Evolutionary conservation across 2,797 vertebrate species (phyloP).

Genomic region (Lemur catta): DNA sequence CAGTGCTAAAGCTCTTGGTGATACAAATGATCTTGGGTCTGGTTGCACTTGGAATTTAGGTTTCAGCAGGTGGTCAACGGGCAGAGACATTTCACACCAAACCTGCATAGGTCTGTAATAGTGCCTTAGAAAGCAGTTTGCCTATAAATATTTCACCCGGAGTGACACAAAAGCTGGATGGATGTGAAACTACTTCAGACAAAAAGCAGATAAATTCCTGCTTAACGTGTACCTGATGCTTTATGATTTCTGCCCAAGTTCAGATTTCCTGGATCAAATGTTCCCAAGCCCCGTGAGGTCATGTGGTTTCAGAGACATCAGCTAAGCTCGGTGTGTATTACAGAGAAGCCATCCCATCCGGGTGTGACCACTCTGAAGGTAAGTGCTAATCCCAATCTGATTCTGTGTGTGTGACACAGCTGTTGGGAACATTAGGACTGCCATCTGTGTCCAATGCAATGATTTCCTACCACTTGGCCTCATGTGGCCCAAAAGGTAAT

Average conservation of each 20-base stretch:
- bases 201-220: constrained; percentile 75
- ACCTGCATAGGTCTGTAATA: constrained; percentile 39
- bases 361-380: constrained; percentile 59
- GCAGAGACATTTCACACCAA: constrained; percentile 52
- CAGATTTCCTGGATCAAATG: constrained; percentile 75
- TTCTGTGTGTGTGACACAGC: constrained; percentile 83
- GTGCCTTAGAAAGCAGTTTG: constrained; percentile 52
- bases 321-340: constrained; percentile 57
- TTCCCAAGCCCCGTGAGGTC: constrained; percentile 67
- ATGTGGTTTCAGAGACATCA: constrained; percentile 65
- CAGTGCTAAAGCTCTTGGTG: background rate
- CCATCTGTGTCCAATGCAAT: constrained; percentile 80
- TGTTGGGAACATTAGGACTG: constrained; percentile 78
- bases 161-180: constrained; percentile 51
- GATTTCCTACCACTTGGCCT: constrained; percentile 75
- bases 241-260: constrained; percentile 70
- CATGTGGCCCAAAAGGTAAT: constrained; percentile 83
- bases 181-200: constrained; percentile 49
- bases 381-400: constrained; percentile 84
- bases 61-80: constrained; percentile 48
- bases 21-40: background rate
- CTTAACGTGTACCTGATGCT: constrained; percentile 69
- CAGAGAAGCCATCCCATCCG: constrained; percentile 54
- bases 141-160: constrained; percentile 61
- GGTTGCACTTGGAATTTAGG: constrained; percentile 33